Percentiles rank a stretch among this genome's conserved stretches.
phyloP scores from a whole-genome alignment of 2,113 vertebrate genomes.

The Tychaedon coryphoeus region DNA sequence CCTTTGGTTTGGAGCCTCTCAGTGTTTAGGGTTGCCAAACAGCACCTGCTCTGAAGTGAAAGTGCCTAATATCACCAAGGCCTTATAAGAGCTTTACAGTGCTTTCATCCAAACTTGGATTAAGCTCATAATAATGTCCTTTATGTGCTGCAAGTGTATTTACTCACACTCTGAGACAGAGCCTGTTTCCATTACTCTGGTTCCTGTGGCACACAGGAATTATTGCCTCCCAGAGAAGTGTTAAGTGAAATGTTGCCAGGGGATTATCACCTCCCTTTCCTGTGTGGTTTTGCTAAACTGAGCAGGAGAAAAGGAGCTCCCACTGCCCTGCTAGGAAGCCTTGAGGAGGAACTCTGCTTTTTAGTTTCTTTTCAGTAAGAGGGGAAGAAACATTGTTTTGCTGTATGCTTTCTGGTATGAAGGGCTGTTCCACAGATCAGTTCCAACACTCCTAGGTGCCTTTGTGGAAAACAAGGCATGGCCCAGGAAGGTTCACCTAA shows the following conservation, averaged over 20 bases:
- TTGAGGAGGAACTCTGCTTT: not conserved
- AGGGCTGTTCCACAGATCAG: not conserved
- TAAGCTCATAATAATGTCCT: not conserved
- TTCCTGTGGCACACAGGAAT: slow-evolving; percentile 19
- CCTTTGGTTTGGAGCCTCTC: not conserved
- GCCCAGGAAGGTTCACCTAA: not conserved
- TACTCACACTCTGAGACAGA: not conserved
- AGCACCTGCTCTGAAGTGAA: not conserved
- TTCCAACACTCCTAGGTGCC: not conserved
- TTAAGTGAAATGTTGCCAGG: slow-evolving; percentile 26
- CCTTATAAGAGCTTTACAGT: not conserved
- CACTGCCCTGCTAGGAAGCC: not conserved
- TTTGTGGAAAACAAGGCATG: not conserved
- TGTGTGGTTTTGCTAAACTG: not conserved
- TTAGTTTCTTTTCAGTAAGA: not conserved
- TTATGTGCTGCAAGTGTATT: not conserved
- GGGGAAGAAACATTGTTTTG: not conserved
- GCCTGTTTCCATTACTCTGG: not conserved
- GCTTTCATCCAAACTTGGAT: not conserved
- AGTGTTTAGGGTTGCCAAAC: not conserved
- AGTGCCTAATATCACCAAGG: not conserved
- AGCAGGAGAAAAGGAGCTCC: not conserved
- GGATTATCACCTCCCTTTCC: slow-evolving; percentile 39
- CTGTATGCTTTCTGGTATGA: not conserved
- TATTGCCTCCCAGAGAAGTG: slow-evolving; percentile 21